These are phyloP conservation scores for Batillaria attramentaria DNA, from an alignment of 1,140 invertebrate species.

Conservation along the genomic window DNA sequence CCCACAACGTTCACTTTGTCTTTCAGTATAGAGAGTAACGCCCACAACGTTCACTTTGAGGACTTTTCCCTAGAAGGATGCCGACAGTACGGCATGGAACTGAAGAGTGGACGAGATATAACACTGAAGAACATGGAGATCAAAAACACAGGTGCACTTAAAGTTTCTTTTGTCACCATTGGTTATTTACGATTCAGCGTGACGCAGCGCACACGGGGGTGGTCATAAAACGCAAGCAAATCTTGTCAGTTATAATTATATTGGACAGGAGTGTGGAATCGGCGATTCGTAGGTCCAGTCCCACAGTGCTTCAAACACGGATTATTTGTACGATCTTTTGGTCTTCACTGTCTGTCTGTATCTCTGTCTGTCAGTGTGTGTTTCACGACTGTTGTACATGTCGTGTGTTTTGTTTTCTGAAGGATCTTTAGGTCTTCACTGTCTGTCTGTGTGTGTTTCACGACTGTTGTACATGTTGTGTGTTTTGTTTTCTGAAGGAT, in stretches of 20 bases:
- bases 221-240: too few species aligned
- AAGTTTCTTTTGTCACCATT: too few species aligned
- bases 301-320: too few species aligned
- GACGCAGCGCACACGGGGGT: too few species aligned
- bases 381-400: not conserved
- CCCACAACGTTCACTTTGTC: not conserved
- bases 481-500: conserved; percentile 3
- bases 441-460: not conserved
- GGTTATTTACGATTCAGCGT: too few species aligned
- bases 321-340: not conserved
- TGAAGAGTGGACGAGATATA: not conserved
- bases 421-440: not conserved
- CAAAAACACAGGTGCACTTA: conserved; percentile 34
- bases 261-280: too few species aligned
- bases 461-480: not conserved
- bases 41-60: conserved; percentile 7
- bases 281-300: too few species aligned
- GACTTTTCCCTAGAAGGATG: conserved; percentile 26
- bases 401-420: not conserved
- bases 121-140: conserved; percentile 27
- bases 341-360: not conserved
- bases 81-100: conserved; percentile 10
- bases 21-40: not conserved
- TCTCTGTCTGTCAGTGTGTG: not conserved
- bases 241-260: too few species aligned